These are phyloP conservation scores for Serripes groenlandicus DNA, from an alignment of 2,888 invertebrate species.

Conservation along the genomic window DNA sequence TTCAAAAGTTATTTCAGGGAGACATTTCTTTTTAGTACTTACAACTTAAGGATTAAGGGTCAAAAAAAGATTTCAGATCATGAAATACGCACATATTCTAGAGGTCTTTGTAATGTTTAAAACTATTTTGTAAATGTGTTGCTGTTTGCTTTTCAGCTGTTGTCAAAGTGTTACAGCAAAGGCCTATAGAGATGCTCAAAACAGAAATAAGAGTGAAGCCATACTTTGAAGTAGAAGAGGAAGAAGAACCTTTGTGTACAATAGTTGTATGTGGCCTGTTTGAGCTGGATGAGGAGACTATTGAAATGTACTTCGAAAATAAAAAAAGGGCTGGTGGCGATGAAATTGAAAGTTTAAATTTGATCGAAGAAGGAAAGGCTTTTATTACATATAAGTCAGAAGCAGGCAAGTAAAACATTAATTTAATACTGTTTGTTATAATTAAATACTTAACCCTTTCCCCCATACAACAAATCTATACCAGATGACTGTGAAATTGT, in stretches of 20 bases:
- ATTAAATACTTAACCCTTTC: too few species aligned
- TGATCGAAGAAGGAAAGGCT: constrained; percentile 37
- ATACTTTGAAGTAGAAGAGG: not conserved
- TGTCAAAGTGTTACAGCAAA: constrained; percentile 27
- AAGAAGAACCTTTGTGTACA: constrained; percentile 14
- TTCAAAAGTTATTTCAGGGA: too few species aligned
- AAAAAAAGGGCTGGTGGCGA: constrained; percentile 59
- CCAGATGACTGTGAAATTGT: too few species aligned
- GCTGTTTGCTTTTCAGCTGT: constrained; percentile 34
- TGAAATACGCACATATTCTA: too few species aligned
- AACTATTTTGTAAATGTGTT: not conserved
- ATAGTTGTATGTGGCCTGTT: constrained; percentile 25
- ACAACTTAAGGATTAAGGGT: too few species aligned
- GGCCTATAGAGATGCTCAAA: constrained; percentile 31
- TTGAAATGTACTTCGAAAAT: constrained; percentile 70
- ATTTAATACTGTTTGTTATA: too few species aligned
- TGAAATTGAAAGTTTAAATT: constrained; percentile 23
- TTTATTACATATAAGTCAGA: constrained; percentile 48
- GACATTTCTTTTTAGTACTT: too few species aligned
- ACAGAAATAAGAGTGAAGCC: constrained; percentile 42
- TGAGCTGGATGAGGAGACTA: constrained; percentile 30
- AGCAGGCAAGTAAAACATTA: constrained; percentile 32
- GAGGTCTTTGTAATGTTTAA: too few species aligned
- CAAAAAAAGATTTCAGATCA: too few species aligned
- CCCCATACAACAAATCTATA: too few species aligned